phyloP scores from a whole-genome alignment of 2,888 invertebrate genomes.

The Helleia helle region DNA sequence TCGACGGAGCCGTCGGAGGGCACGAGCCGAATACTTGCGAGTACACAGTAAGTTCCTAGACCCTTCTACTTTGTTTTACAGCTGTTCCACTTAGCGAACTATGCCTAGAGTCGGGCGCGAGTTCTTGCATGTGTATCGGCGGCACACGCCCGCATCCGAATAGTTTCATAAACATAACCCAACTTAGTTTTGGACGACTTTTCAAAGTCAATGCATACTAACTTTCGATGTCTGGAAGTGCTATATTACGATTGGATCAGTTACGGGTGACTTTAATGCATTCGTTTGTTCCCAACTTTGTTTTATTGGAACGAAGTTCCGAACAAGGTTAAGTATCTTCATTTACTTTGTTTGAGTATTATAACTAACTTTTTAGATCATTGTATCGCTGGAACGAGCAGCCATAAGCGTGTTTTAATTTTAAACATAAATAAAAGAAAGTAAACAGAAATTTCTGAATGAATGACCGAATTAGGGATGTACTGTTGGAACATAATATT shows the following conservation, averaged over 20 bases:
- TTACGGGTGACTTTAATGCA: slow-evolving; percentile 68
- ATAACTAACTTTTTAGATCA: too few relatives aligned
- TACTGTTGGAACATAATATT: too few relatives aligned
- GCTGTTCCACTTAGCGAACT: slow-evolving; percentile 74
- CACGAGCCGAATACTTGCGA: slow-evolving; percentile 55
- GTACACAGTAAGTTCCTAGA: slow-evolving; percentile 71
- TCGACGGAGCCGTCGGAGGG: slow-evolving; percentile 35
- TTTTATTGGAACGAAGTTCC: slow-evolving; percentile 63
- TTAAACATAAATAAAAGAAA: too few relatives aligned
- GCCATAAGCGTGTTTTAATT: too few relatives aligned
- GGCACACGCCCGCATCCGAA: slow-evolving; percentile 69
- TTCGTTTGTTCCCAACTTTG: slow-evolving; percentile 70
- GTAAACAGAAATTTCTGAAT: too few relatives aligned
- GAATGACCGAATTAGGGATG: too few relatives aligned
- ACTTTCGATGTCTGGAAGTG: slow-evolving; percentile 71
- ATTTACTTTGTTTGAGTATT: slow-evolving; percentile 46
- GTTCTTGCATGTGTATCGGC: slow-evolving; percentile 72
- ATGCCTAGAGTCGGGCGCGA: slow-evolving; percentile 72
- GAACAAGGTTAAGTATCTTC: slow-evolving; percentile 55
- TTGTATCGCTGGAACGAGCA: too few relatives aligned
- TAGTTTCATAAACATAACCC: slow-evolving; percentile 74
- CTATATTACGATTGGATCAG: slow-evolving; percentile 73
- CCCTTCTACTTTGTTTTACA: slow-evolving; percentile 74
- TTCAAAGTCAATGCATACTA: slow-evolving; percentile 75
- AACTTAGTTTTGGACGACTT: slow-evolving; percentile 74